Conservation (phyloP, 2,888 invertebrate genomes). For the Parapristionchus giblindavisi region DNA sequence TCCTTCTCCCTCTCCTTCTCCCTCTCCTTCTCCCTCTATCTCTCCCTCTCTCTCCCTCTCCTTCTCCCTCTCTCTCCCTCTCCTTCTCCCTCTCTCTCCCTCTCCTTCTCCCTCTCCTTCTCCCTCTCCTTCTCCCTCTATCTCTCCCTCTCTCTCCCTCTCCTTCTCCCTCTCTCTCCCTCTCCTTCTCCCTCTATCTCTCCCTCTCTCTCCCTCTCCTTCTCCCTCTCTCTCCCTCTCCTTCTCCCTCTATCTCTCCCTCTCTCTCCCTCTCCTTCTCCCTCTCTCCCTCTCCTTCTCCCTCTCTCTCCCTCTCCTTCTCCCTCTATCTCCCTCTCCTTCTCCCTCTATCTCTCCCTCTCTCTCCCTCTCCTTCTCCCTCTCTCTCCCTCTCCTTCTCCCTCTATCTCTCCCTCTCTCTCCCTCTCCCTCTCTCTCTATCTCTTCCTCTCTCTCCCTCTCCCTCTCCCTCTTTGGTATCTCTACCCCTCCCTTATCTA, state of each 20-base stretch:
- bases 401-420: not conserved
- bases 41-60: slow-evolving; percentile 7
- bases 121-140: not conserved
- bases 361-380: not conserved
- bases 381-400: slow-evolving; percentile 17
- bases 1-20: not conserved
- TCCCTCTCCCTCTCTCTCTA: too few relatives aligned
- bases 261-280: not conserved
- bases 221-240: not conserved
- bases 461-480: too few relatives aligned
- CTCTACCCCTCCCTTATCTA: too few relatives aligned
- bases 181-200: not conserved
- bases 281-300: not conserved
- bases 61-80: not conserved
- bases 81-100: slow-evolving; percentile 2
- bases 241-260: not conserved
- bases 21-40: slow-evolving; percentile 13
- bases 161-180: not conserved
- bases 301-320: not conserved
- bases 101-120: slow-evolving; percentile 9
- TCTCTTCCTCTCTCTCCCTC: too few relatives aligned
- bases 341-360: not conserved
- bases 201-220: not conserved
- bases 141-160: not conserved
- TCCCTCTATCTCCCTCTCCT: not conserved